phyloP scores from a whole-genome alignment of 2,797 vertebrate genomes.

The Aotus griseimembra region DNA sequence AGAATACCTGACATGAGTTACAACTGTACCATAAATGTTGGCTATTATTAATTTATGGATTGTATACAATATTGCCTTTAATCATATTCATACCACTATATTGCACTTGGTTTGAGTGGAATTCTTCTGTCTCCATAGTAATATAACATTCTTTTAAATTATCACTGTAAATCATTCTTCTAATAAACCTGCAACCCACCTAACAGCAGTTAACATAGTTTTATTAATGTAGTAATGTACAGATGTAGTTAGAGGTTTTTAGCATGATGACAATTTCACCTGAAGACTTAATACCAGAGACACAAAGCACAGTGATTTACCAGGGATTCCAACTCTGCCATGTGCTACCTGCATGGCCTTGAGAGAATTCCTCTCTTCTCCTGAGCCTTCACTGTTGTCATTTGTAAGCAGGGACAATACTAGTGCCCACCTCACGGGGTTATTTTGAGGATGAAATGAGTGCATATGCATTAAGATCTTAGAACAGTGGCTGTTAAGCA shows the following conservation, averaged over 20 bases:
- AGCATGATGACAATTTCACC: neutral
- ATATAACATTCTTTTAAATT: neutral
- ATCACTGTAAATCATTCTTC: neutral
- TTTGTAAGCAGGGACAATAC: neutral
- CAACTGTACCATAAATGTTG: neutral
- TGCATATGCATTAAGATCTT: neutral
- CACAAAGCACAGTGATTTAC: neutral
- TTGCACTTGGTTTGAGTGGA: neutral
- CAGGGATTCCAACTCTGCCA: neutral
- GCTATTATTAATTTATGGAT: neutral
- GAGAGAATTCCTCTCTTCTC: neutral
- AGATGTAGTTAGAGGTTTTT: neutral
- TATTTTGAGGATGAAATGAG: neutral
- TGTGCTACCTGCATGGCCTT: neutral
- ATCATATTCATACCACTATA: neutral
- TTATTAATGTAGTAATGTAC: slow-evolving; percentile 6
- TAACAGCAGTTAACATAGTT: slow-evolving; percentile 6
- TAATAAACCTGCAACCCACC: slow-evolving; percentile 6
- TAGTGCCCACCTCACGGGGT: neutral
- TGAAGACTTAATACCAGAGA: neutral
- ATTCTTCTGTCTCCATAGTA: neutral
- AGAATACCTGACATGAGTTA: neutral
- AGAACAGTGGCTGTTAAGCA: neutral
- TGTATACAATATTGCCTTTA: neutral
- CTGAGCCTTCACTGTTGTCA: neutral